Evolutionary conservation across 2,797 vertebrate species (phyloP).

Genomic region (Merluccius polli): DNA sequence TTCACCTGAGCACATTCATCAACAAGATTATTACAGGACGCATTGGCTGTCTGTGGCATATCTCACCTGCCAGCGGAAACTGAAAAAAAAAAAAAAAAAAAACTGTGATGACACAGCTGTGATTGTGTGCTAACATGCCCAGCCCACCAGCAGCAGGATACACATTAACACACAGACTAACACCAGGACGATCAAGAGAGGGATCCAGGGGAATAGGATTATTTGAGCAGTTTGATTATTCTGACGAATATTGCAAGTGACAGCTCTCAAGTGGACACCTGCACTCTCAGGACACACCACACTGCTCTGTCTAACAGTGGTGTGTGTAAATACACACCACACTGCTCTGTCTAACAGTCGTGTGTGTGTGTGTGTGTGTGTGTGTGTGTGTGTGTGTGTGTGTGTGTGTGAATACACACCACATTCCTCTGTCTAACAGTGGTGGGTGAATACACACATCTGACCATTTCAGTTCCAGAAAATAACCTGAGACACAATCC

Average conservation of each 20-base stretch:
- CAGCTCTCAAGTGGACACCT: background rate
- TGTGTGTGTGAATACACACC: background rate
- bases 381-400: no score
- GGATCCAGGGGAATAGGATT: background rate
- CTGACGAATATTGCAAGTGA: background rate
- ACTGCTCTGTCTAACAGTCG: no score
- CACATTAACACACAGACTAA: constrained; percentile 37
- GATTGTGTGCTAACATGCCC: constrained; percentile 25
- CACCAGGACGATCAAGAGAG: constrained; percentile 4
- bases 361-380: no score
- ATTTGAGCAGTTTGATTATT: background rate
- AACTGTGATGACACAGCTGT: constrained; percentile 24
- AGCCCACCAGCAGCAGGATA: constrained; percentile 28
- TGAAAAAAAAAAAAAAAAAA: constrained; percentile 34
- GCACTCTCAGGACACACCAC: background rate
- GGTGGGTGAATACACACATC: background rate
- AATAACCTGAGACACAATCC: no score
- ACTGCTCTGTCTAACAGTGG: no score
- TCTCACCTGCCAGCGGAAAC: background rate
- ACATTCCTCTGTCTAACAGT: no score
- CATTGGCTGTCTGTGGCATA: background rate
- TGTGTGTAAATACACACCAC: background rate
- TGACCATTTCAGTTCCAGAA: background rate
- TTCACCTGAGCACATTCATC: background rate
- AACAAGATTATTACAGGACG: background rate